These are phyloP conservation scores for Dolichoris vasculosae DNA, from an alignment of 1,140 invertebrate genomes.

Conservation along the genomic window DNA sequence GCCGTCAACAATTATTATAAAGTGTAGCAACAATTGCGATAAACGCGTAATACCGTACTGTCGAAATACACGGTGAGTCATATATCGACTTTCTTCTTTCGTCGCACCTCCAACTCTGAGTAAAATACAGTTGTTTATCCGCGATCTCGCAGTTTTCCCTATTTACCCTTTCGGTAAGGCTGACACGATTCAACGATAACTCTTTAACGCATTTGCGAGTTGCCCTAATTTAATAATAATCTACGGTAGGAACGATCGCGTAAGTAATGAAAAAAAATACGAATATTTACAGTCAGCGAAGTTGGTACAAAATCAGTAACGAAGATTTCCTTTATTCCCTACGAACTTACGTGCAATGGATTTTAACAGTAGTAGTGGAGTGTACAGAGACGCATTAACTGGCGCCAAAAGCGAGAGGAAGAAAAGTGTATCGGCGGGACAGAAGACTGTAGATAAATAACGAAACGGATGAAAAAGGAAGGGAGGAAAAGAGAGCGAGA, in stretches of 20 bases:
- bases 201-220: too few relatives aligned
- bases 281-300: too few relatives aligned
- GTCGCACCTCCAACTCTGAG: not conserved
- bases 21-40: not conserved
- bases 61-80: constrained; percentile 57
- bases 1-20: not conserved
- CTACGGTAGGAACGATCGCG: too few relatives aligned
- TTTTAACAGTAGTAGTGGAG: not conserved
- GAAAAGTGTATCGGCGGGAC: constrained; percentile 2
- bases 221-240: too few relatives aligned
- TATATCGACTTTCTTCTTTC: constrained; percentile 63
- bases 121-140: not conserved
- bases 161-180: too few relatives aligned
- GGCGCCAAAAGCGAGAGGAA: constrained; percentile 22
- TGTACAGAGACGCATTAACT: not conserved
- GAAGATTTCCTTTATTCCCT: not conserved
- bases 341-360: not conserved
- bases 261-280: too few relatives aligned
- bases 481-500: not conserved
- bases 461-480: not conserved
- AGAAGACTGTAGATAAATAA: not conserved
- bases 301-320: not conserved
- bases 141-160: not conserved
- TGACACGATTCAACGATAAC: not conserved
- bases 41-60: constrained; percentile 3